Percentiles rank a stretch among this genome's conserved stretches.
phyloP scores from a whole-genome alignment of 2,888 invertebrate genomes.

The Elegia similella region DNA sequence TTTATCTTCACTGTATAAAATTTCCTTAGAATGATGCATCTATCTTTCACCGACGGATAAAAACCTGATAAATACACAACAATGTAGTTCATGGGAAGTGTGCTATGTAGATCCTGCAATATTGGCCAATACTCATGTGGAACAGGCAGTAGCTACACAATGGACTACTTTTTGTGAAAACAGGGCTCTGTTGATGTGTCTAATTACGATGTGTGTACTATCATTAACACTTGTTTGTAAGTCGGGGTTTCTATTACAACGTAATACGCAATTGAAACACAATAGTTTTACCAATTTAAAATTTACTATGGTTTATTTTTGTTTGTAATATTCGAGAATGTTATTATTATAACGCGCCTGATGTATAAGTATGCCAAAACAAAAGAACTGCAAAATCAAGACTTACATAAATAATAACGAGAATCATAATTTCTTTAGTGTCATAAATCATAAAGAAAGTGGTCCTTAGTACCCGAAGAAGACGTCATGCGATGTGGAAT shows the following conservation, averaged over 20 bases:
- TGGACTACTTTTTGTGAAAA: constrained; percentile 30
- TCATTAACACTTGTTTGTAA: constrained; percentile 37
- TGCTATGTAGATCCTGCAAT: background rate
- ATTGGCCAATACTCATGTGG: constrained; percentile 16
- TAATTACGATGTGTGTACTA: constrained; percentile 40
- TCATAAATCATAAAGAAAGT: constrained; percentile 75
- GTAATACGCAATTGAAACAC: no score
- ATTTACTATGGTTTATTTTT: no score
- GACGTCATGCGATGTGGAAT: constrained; percentile 69
- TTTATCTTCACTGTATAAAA: no score
- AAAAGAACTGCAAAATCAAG: background rate
- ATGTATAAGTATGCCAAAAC: no score
- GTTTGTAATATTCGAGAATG: no score
- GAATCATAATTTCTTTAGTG: constrained; percentile 47
- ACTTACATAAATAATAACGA: constrained; percentile 22
- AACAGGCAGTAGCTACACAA: constrained; percentile 20
- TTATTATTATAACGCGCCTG: no score
- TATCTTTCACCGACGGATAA: no score
- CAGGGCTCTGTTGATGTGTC: constrained; percentile 39
- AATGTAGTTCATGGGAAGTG: constrained; percentile 3
- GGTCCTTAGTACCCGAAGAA: constrained; percentile 57
- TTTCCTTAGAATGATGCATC: no score
- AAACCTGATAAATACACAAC: background rate
- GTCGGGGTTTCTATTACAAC: background rate
- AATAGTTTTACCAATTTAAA: no score